Evolutionary conservation across 2,888 invertebrate genomes (phyloP), one percentile per base, ranked within the genome.

Genomic region (Epinotia brunnichana): DNA sequence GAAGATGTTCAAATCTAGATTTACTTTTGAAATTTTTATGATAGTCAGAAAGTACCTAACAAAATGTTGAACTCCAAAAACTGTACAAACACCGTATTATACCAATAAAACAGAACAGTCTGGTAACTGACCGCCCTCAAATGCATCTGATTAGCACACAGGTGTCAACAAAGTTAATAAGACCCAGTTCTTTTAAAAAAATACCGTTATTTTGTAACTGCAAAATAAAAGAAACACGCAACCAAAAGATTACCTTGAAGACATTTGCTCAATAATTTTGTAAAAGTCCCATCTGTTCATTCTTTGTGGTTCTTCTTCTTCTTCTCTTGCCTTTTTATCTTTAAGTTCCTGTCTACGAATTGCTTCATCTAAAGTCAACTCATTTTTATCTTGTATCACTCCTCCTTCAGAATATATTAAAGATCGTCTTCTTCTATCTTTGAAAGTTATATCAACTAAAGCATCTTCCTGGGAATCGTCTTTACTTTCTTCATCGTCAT

Each of bases 241-340:
- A 17, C 15, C 10, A 39, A 64, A 53, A 41, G 2, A 63, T 82
- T 87, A 95, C 95, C 94, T 92, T 80, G 94, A 92, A 48, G 92
- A 91, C 85, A 95, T 94, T 61, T 94, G 92, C 76, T 95, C 95
- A 21, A 96, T 82, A 51, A 94, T 88, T 84, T 94, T 95, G 84
- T 96, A 96, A 75, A 96, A 92, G 79, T 94, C 94, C 96, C 96
- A 96, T 82, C 95, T 86, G 69, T 93, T 93, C 89, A 93, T 92
- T 79, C 89, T 85, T 71, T 90, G 90, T 0, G 90, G 89, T 74
- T 89, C 90, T 61, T 84, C 77, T 64, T 81, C 77, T 48, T 78
- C 77, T 74, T 84, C 84, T 53, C 83, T 63, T 73, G 84, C 82
- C 75, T 89, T 86, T 17, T 81, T 78, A 77, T 94, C 94, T 53